phyloP scores from a whole-genome alignment of 2,888 invertebrate genomes.

The Boloria selene region DNA sequence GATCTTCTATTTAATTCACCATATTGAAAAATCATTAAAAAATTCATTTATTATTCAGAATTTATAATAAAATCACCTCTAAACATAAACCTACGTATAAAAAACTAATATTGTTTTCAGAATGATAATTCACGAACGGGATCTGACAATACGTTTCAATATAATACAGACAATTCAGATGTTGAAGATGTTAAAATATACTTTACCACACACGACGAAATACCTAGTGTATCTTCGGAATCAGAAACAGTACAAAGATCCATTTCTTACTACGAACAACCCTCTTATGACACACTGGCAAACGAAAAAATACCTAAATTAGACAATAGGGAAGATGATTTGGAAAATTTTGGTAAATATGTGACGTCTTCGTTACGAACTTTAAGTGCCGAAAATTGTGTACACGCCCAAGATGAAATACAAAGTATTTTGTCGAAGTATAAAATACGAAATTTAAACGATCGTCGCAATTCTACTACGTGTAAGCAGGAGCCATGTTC shows the following conservation, averaged over 20 bases:
- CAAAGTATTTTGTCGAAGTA: slow-evolving; percentile 4
- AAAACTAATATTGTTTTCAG: not conserved
- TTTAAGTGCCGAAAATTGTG: not conserved
- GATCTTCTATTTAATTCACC: too few species aligned
- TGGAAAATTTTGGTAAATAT: slow-evolving; percentile 2
- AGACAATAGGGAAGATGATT: not conserved
- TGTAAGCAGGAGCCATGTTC: not conserved
- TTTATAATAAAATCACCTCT: too few species aligned
- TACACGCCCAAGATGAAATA: not conserved
- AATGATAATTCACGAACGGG: not conserved
- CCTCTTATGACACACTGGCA: not conserved
- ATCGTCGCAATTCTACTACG: not conserved
- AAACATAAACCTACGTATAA: too few species aligned
- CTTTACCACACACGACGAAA: not conserved
- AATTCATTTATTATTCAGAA: too few species aligned
- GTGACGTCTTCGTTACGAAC: not conserved
- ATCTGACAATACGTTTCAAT: not conserved
- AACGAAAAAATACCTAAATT: not conserved
- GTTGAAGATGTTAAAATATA: not conserved
- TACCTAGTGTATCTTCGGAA: not conserved
- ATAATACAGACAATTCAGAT: not conserved
- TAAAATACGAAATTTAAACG: not conserved
- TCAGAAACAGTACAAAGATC: not conserved
- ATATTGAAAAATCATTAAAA: too few species aligned
- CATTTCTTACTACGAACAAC: not conserved